These are phyloP conservation scores for Herpetotheres cachinnans DNA, from an alignment of 2,113 vertebrate genomes.

Conservation along the genomic window DNA sequence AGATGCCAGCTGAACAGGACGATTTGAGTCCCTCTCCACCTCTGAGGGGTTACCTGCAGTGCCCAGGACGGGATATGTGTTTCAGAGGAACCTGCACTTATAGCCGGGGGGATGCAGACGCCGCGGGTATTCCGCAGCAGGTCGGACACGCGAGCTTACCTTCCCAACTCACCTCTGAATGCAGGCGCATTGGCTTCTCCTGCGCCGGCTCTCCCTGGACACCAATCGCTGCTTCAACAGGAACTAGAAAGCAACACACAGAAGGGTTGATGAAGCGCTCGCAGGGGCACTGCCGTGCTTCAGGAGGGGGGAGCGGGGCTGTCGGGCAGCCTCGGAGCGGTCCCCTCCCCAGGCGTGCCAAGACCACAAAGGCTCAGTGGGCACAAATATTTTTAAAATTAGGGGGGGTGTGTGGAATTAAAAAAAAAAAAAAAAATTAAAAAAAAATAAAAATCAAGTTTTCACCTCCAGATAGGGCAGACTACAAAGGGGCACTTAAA, in stretches of 20 bases:
- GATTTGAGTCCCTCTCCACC: not conserved
- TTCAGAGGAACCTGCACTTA: not conserved
- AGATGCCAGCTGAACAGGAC: not conserved
- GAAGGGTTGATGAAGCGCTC: not conserved
- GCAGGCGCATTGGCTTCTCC: not conserved
- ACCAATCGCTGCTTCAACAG: not conserved
- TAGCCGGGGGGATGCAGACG: not conserved
- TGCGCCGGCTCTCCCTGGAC: fast-evolving
- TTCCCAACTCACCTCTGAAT: slow-evolving; percentile 17
- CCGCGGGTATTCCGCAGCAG: not conserved
- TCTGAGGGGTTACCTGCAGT: not conserved
- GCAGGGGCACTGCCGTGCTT: not conserved
- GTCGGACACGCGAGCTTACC: not conserved
- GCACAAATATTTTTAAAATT: not conserved
- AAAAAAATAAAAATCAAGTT: not conserved
- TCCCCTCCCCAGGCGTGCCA: not conserved
- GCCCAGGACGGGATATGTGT: fast-evolving
- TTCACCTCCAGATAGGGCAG: not conserved
- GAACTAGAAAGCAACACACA: slow-evolving; percentile 21
- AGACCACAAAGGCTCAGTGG: not conserved
- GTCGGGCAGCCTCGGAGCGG: not conserved
- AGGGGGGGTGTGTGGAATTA: no score
- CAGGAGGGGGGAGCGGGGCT: not conserved
- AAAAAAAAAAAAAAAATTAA: not conserved
- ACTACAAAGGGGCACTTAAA: not conserved